Conservation (phyloP, 1,140 invertebrate species). For the Polypedilum vanderplanki region DNA sequence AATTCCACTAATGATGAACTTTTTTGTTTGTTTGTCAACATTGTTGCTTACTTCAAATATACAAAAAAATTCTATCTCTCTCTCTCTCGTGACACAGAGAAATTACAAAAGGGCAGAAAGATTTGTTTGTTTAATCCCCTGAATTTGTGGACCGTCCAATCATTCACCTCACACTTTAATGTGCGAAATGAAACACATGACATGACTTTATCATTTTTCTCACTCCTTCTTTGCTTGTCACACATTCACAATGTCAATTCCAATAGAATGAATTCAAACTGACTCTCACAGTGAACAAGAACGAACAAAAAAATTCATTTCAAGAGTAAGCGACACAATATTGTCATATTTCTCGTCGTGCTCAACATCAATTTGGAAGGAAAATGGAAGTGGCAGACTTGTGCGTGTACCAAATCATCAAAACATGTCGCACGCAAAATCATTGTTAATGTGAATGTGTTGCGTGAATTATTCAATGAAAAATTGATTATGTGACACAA, state of each 20-base stretch:
- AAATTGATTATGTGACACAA: slow-evolving; percentile 1
- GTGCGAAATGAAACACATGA: no score
- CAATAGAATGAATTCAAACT: background rate
- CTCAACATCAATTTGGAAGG: background rate
- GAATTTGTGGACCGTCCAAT: no score
- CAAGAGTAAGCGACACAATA: background rate
- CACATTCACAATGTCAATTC: background rate
- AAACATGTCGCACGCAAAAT: background rate
- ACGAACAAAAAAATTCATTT: background rate
- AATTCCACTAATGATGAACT: no score
- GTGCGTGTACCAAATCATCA: background rate
- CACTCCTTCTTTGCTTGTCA: no score
- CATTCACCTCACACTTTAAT: no score
- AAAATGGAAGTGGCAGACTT: background rate
- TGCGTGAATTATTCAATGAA: background rate
- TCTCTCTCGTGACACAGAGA: no score
- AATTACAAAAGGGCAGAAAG: no score
- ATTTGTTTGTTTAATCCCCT: no score
- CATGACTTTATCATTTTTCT: no score
- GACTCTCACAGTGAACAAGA: background rate
- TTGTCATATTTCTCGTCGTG: background rate
- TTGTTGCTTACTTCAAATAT: no score
- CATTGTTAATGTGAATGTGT: background rate
- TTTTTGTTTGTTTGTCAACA: no score
- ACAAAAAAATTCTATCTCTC: no score